A percentile compares a stretch with the other conserved stretches of the same genome.
Conservation (phyloP, 1,140 invertebrate genomes). For the Leguminivora glycinivorella region DNA sequence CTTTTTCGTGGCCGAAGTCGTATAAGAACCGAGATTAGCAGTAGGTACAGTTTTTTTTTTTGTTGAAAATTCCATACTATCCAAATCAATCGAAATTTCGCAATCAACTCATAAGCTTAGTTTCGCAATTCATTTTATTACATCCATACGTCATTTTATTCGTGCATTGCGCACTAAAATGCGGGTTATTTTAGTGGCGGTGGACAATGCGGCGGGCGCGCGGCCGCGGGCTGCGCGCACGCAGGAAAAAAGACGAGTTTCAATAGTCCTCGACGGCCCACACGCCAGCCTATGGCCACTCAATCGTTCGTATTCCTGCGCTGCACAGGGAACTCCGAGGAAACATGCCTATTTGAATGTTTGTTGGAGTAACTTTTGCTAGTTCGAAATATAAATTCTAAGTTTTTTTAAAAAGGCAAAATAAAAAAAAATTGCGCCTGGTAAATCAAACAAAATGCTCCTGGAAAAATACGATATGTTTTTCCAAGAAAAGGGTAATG, state of each 20-base stretch:
- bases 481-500: no score
- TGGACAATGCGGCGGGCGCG: slow-evolving; percentile 50
- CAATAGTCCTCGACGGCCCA: slow-evolving; percentile 74
- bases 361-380: not conserved
- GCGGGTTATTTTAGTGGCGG: slow-evolving; percentile 62
- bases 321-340: slow-evolving; percentile 46
- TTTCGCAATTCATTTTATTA: slow-evolving; percentile 41
- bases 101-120: slow-evolving; percentile 36
- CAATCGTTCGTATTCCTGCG: slow-evolving; percentile 67
- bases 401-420: no score
- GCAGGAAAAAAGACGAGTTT: slow-evolving; percentile 67
- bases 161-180: slow-evolving; percentile 55
- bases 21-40: no score
- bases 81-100: slow-evolving; percentile 26
- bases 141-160: slow-evolving; percentile 54
- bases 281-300: slow-evolving; percentile 75
- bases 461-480: no score
- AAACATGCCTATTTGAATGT: slow-evolving; percentile 31
- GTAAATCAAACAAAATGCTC: no score
- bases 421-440: no score
- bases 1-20: no score
- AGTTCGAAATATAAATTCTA: no score
- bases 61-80: not conserved
- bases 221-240: slow-evolving; percentile 45
- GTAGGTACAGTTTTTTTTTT: no score